phyloP scores from a whole-genome alignment of 2,797 vertebrate species.

The Thamnophis elegans region DNA sequence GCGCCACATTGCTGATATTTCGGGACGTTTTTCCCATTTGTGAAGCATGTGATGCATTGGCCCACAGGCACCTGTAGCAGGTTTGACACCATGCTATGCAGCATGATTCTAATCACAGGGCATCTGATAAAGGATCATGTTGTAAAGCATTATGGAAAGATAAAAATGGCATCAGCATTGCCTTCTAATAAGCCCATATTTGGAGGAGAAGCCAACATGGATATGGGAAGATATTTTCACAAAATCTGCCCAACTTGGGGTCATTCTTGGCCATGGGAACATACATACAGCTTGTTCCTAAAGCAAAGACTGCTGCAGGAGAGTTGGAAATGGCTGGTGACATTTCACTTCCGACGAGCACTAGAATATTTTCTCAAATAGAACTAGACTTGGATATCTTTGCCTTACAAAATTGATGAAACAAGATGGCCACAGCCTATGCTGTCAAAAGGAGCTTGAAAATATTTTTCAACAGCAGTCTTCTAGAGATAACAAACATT shows the following conservation, averaged over 20 bases:
- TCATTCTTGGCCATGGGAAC: neutral
- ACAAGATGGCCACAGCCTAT: neutral
- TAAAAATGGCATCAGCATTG: neutral
- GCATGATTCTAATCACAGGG: neutral
- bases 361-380: neutral
- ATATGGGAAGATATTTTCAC: neutral
- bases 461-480: neutral
- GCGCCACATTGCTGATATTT: too few species aligned
- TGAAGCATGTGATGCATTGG: too few species aligned
- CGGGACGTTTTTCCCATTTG: too few species aligned
- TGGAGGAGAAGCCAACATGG: neutral
- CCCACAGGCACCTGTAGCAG: too few species aligned
- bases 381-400: neutral
- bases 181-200: neutral
- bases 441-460: neutral
- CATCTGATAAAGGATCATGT: neutral
- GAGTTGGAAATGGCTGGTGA: neutral
- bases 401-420: neutral
- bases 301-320: neutral
- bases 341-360: accelerated
- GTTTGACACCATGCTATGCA: too few species aligned
- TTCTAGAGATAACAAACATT: neutral
- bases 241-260: neutral
- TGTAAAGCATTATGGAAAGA: neutral
- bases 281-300: neutral